Evolutionary conservation across 2,797 vertebrate species (phyloP), one percentile per base, ranked within the genome.

Genomic region (Poeciliopsis gracilis): DNA sequence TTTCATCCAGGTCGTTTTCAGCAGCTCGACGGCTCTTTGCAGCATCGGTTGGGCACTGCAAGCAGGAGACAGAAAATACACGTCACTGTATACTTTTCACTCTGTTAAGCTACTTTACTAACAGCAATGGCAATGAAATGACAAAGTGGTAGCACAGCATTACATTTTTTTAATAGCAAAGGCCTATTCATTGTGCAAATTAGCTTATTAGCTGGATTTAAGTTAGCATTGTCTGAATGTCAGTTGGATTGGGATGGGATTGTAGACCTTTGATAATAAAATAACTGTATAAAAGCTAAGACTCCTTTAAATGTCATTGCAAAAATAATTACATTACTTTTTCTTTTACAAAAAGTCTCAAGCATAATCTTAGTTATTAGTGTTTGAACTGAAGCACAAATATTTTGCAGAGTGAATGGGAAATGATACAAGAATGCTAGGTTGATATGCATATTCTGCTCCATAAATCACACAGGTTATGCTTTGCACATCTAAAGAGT

Each of bases 11-110:
- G 91, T 98, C 93, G 70, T 94, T 95, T 83, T 98, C 97, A 2
- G 97, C 97, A 30, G 98, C 97, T 69, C 98, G 96, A 0, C 98
- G 97, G 20, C 95, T 97, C 94, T 99, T 99, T 51, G 97, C 92
- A 0, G 91, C 94, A 63, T 98, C 97, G 0, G 94, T 89, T 15
- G 96, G 95, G 73, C 98, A 99, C 98, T 99, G 92, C 3, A 79
- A 9, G 23, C 43, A 73, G 75, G 12, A 69, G 47, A n/a, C 57
- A 78, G 13, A 53, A 66, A 47, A 28, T 4, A 12, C 30, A 36
- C 16, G 2, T 16, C 18, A 25, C 0, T 7, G 41, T 12, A 45
- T 30, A 41, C 38, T 10, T 41, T 7, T 59, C 73, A 71, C 43
- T 59, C 25, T 74, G 25, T 55, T 2, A 15, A 25, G 36, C 16